A percentile compares a stretch with the other conserved stretches of the same genome.
These are phyloP conservation scores for Oreochromis mossambicus DNA, from an alignment of 2,797 vertebrate species.

Conservation along the genomic window DNA sequence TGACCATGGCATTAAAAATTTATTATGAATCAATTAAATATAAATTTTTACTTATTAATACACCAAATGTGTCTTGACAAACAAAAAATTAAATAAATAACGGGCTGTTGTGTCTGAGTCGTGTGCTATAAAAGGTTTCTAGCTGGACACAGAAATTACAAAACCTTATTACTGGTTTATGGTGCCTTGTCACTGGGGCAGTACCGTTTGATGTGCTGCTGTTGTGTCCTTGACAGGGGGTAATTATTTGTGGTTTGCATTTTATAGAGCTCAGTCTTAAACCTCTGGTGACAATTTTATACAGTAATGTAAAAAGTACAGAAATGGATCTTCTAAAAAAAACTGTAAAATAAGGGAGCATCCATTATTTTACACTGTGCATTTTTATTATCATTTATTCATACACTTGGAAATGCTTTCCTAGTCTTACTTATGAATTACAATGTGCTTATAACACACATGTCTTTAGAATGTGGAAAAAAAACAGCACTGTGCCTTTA, in stretches of 20 bases:
- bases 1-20: background rate
- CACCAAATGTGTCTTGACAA: background rate
- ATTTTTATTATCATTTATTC: background rate
- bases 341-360: background rate
- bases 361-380: background rate
- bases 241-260: background rate
- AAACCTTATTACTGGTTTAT: background rate
- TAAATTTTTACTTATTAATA: background rate
- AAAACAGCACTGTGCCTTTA: background rate
- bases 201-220: background rate
- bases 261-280: background rate
- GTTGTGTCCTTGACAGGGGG: background rate
- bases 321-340: background rate
- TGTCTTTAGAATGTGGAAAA: background rate
- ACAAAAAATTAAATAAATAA: background rate
- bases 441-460: background rate
- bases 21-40: background rate
- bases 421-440: background rate
- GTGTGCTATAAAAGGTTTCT: background rate
- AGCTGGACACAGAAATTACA: background rate
- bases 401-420: background rate
- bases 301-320: background rate
- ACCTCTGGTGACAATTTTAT: background rate
- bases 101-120: background rate
- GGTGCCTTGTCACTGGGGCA: background rate